Percentiles rank a stretch among this genome's conserved stretches.
These are phyloP conservation scores for Andrena praecox DNA, from an alignment of 2,888 invertebrate species.

Conservation along the genomic window DNA sequence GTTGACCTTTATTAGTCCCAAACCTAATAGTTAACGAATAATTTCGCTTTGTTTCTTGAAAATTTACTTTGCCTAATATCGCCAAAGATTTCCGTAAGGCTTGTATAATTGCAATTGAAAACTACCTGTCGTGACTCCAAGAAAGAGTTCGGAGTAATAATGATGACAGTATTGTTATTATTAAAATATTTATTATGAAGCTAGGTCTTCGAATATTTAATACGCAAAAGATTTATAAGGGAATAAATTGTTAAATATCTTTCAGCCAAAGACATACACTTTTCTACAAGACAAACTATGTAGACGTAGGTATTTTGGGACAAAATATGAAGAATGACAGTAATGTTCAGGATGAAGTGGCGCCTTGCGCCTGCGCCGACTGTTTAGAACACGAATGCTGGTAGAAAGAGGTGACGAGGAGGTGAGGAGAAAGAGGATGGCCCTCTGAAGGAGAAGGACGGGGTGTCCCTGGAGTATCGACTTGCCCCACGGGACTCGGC, in stretches of 20 bases:
- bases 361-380: conserved; percentile 80
- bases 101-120: no score
- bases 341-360: conserved; percentile 48
- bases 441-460: conserved; percentile 66
- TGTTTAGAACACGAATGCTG: conserved; percentile 80
- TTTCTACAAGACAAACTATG: neutral
- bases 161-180: no score
- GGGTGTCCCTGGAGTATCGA: conserved; percentile 84
- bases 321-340: conserved; percentile 59
- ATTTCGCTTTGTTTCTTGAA: no score
- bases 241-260: neutral
- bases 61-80: no score
- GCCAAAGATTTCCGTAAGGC: no score
- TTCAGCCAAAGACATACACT: neutral
- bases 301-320: conserved; percentile 34
- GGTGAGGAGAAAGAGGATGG: conserved; percentile 70
- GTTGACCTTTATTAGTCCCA: no score
- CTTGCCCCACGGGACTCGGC: conserved; percentile 84
- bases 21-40: no score
- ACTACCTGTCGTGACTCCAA: no score
- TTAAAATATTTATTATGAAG: no score
- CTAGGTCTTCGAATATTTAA: no score
- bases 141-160: no score
- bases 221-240: no score
- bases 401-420: conserved; percentile 77